Percentiles rank a stretch among this genome's conserved stretches.
phyloP scores from a whole-genome alignment of 2,888 invertebrate genomes.

The Notodonta dromedarius region DNA sequence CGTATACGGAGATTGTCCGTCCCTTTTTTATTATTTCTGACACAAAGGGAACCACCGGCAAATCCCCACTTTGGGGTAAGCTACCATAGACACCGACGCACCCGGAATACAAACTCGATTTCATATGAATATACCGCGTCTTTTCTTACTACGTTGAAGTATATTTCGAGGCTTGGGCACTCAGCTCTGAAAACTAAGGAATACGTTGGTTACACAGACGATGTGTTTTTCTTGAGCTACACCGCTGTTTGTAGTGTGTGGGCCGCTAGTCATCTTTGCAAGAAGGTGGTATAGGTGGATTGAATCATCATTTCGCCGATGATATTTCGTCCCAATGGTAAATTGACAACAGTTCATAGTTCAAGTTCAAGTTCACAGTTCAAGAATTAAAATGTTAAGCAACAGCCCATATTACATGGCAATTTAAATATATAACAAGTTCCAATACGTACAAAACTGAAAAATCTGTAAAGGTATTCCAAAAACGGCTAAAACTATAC shows the following conservation, averaged over 20 bases:
- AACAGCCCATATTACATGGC: no score
- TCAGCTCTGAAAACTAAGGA: neutral
- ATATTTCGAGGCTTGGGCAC: neutral
- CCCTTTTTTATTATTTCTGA: constrained; percentile 56
- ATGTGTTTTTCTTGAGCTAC: neutral
- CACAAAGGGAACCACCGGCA: constrained; percentile 51
- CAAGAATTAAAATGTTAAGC: no score
- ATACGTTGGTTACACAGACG: neutral
- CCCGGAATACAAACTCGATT: constrained; percentile 27
- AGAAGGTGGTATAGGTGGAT: no score
- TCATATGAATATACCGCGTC: constrained; percentile 14
- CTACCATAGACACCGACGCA: constrained; percentile 27
- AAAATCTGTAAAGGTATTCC: no score
- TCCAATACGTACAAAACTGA: no score
- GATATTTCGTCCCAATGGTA: no score
- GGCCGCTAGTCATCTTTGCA: no score
- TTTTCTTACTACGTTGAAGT: constrained; percentile 2
- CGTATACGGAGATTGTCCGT: constrained; percentile 35
- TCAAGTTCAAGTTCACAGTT: no score
- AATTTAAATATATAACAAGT: no score
- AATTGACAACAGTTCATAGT: no score
- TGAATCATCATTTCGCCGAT: no score
- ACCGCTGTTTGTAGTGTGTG: neutral
- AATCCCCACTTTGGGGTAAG: constrained; percentile 51
- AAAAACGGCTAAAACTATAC: no score